Evolutionary conservation across 1,140 invertebrate species (phyloP), one percentile per base, ranked within the genome.

Genomic region (Papilio glaucus): DNA sequence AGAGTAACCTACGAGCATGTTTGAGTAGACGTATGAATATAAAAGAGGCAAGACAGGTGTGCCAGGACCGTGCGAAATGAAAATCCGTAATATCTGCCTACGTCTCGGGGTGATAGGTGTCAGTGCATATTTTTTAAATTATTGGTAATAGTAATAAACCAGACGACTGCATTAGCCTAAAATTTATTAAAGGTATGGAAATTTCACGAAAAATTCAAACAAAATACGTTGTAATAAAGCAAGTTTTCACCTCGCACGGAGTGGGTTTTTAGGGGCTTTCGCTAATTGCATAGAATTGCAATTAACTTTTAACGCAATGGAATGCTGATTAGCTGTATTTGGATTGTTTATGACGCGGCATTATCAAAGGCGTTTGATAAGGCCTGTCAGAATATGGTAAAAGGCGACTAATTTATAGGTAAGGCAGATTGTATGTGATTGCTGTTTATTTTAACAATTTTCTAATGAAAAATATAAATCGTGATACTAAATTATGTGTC

Each of bases 281-380:
- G 63, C 63, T 67, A n/a, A 42, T 42, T 67, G 63, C 63, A 67
- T 67, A 67, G 67, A 49, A 69, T 68, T 45, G 71, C 72, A 71
- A 75, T 80, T 79, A 76, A 80, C 79, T 79, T 76, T 71, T 68
- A 71, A 73, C 45, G 71, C 71, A 68, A 67, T 73, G 73, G 33
- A 81, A 81, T 78, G 77, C 71, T 77, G 73, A 79, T 75, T 77
- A 74, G 37, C 72, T 77, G 72, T 77, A 77, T 71, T 72, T 77
- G 70, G 70, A 74, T 81, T 79, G 77, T 81, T 87, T 84, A 85
- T 75, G 78, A 82, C 65, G 79, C 85, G 82, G 81, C 68, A 63
- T 57, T 76, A 82, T 85, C 83, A 85, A 86, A 85, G 77, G 78
- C 53, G 33, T 10, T 49, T 69, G 81, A 85, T 85, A 81, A 84